phyloP scores from a whole-genome alignment of 92 coral and sea anemone species.

The Chrysogorgia sp. region DNA sequence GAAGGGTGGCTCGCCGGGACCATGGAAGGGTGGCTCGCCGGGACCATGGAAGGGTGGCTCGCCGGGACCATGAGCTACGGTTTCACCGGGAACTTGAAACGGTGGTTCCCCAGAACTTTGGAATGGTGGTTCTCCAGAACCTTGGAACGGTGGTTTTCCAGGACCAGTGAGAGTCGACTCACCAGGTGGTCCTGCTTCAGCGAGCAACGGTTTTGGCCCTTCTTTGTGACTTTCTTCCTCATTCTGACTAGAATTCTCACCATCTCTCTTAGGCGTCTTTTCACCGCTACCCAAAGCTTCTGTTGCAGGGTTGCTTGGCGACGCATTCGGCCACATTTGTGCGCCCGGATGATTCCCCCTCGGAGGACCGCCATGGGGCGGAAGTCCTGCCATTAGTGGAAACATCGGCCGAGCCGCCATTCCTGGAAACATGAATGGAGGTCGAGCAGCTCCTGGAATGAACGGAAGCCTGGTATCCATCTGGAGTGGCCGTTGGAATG shows the following conservation, averaged over 20 bases:
- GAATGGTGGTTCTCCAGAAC: conserved; percentile 15
- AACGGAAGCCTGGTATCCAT: conserved; percentile 46
- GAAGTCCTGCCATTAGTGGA: conserved; percentile 21
- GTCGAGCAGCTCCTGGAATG: neutral
- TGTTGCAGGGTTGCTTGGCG: neutral
- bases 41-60: conserved; percentile 52
- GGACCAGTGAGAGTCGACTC: conserved; percentile 5
- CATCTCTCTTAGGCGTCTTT: neutral
- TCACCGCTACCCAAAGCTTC: neutral
- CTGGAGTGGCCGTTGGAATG: conserved; percentile 60
- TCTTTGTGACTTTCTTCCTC: neutral
- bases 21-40: conserved; percentile 24
- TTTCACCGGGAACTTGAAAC: conserved; percentile 9
- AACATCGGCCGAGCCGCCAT: conserved; percentile 42
- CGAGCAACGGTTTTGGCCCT: neutral
- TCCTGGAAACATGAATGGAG: conserved; percentile 38
- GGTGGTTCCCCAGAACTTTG: conserved; percentile 66
- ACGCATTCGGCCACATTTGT: neutral
- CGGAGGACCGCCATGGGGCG: conserved; percentile 10
- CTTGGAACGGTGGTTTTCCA: neutral
- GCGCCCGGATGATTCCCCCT: neutral
- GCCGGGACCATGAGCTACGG: conserved; percentile 18
- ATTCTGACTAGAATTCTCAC: neutral
- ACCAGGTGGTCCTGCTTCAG: neutral
- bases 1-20: neutral